A percentile compares a stretch with the other conserved stretches of the same genome.
Conservation (phyloP, 2,113 vertebrate genomes). For the Diadophis punctatus region DNA sequence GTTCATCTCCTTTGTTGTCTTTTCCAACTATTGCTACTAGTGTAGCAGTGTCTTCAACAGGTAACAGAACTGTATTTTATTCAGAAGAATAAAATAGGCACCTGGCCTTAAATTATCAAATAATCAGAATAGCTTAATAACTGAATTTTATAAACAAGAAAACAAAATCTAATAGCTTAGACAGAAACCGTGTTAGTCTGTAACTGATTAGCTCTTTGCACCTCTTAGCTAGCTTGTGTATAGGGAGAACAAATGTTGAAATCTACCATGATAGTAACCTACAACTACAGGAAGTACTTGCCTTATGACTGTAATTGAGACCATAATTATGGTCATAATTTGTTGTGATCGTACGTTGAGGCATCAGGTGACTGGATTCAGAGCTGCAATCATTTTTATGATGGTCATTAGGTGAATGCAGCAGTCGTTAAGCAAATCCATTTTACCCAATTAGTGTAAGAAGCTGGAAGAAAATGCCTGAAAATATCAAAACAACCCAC, state of each 20-base stretch:
- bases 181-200: background rate
- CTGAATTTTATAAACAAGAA: background rate
- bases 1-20: background rate
- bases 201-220: background rate
- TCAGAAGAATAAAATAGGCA: background rate
- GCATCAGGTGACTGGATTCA: background rate
- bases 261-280: background rate
- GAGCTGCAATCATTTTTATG: background rate
- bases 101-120: background rate
- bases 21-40: background rate
- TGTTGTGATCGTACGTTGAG: background rate
- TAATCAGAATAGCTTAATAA: background rate
- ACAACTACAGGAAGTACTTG: background rate
- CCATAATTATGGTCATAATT: background rate
- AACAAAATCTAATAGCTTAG: background rate
- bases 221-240: background rate
- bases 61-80: background rate
- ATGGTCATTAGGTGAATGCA: background rate
- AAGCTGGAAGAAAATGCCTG: background rate
- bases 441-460: background rate
- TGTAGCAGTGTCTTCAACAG: background rate
- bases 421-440: background rate
- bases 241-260: background rate
- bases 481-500: background rate
- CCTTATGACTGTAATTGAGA: background rate